These are phyloP conservation scores for Lochmaea capreae DNA, from an alignment of 2,888 invertebrate species.

Conservation along the genomic window DNA sequence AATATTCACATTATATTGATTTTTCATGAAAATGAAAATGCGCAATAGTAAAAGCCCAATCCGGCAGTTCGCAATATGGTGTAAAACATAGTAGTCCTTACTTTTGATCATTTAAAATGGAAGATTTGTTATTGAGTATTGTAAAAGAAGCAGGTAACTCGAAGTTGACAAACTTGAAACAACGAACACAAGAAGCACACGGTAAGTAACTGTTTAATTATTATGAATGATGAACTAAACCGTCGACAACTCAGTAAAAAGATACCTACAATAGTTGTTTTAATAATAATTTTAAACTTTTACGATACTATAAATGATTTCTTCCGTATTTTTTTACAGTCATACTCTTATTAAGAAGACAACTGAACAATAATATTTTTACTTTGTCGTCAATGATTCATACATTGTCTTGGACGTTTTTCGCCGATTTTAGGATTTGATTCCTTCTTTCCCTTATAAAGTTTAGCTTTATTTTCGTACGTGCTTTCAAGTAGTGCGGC, in stretches of 20 bases:
- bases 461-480: no score
- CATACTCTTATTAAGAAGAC: background rate
- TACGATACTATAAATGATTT: background rate
- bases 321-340: background rate
- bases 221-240: background rate
- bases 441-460: background rate
- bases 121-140: slow-evolving; percentile 86
- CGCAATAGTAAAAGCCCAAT: slow-evolving; percentile 33
- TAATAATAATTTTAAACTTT: background rate
- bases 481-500: no score
- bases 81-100: slow-evolving; percentile 7
- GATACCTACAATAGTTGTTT: background rate
- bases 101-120: slow-evolving; percentile 70
- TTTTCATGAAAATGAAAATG: slow-evolving; percentile 43
- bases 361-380: background rate
- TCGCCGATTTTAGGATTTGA: background rate
- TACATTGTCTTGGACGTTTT: background rate
- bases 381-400: background rate
- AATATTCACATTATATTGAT: slow-evolving; percentile 39
- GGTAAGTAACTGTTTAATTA: slow-evolving; percentile 69
- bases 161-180: slow-evolving; percentile 80
- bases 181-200: slow-evolving; percentile 87
- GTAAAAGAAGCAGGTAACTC: slow-evolving; percentile 86
- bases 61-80: slow-evolving; percentile 26
- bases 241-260: background rate